Percentiles rank a stretch among this genome's conserved stretches.
Evolutionary conservation across 2,113 vertebrate genomes (phyloP).

Genomic region (Rynchops niger): DNA sequence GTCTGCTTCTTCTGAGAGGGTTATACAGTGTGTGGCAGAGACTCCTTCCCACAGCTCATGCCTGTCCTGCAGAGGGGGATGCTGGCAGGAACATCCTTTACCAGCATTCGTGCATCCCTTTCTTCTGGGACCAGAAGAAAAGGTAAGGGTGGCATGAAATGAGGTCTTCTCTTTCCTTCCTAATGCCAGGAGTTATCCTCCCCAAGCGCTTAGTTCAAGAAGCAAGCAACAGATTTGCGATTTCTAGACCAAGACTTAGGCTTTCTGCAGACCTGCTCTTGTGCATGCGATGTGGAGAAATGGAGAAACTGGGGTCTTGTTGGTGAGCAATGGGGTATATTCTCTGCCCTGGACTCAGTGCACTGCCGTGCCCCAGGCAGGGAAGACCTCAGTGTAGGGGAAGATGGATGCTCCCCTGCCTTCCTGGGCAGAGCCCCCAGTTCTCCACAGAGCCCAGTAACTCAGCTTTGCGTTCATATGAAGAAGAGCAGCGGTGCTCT

Average conservation of each 20-base stretch:
- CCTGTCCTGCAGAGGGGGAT: neutral
- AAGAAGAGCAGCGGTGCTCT: neutral
- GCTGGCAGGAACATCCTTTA: neutral
- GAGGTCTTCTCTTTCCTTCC: neutral
- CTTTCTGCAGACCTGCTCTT: neutral
- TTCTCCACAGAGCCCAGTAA: neutral
- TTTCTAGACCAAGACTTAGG: neutral
- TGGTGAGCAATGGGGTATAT: neutral
- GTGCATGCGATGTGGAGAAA: neutral
- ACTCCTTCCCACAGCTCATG: neutral
- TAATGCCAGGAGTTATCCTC: neutral
- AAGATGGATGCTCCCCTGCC: neutral
- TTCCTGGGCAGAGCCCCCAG: neutral
- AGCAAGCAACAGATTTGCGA: neutral
- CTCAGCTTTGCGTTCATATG: neutral
- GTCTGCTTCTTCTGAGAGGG: neutral
- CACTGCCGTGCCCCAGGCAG: neutral
- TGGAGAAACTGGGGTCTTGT: neutral
- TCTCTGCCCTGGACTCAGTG: neutral
- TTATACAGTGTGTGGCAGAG: accelerated
- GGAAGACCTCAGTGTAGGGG: neutral
- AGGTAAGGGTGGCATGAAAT: neutral
- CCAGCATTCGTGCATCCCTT: neutral
- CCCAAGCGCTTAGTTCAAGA: neutral
- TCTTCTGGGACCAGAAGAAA: neutral